Conservation (phyloP, 2,113 vertebrate species). For the Buteo buteo region DNA sequence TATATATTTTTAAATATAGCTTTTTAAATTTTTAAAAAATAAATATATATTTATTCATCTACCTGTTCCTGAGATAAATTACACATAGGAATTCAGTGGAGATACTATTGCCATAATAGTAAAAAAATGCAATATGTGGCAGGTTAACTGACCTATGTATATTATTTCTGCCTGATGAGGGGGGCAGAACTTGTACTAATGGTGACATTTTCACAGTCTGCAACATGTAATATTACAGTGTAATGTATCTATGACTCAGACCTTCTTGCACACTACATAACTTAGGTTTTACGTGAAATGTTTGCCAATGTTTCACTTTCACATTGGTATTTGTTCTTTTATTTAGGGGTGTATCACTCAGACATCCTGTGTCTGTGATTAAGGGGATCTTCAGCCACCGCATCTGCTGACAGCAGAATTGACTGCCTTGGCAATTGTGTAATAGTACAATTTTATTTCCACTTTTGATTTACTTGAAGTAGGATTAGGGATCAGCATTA, state of each 20-base stretch:
- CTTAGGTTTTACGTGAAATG: neutral
- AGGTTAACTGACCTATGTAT: neutral
- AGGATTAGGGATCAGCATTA: neutral
- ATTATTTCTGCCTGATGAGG: neutral
- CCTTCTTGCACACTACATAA: neutral
- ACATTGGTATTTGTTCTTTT: neutral
- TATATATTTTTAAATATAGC: neutral
- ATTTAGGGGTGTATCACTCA: neutral
- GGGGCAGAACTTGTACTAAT: neutral
- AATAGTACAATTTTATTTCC: slow-evolving; percentile 13
- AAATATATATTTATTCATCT: neutral
- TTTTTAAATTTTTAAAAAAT: neutral
- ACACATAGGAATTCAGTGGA: neutral
- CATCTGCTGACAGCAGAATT: slow-evolving; percentile 1
- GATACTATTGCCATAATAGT: neutral
- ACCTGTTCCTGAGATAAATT: neutral
- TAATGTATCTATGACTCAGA: neutral
- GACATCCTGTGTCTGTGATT: neutral
- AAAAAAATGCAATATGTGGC: neutral
- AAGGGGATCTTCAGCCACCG: neutral
- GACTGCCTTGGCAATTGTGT: neutral
- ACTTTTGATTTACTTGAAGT: neutral
- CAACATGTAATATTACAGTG: neutral
- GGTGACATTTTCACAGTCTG: neutral
- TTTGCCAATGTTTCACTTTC: neutral